These are phyloP conservation scores for Solenopsis invicta DNA, from an alignment of 1,140 invertebrate genomes.

Conservation along the genomic window DNA sequence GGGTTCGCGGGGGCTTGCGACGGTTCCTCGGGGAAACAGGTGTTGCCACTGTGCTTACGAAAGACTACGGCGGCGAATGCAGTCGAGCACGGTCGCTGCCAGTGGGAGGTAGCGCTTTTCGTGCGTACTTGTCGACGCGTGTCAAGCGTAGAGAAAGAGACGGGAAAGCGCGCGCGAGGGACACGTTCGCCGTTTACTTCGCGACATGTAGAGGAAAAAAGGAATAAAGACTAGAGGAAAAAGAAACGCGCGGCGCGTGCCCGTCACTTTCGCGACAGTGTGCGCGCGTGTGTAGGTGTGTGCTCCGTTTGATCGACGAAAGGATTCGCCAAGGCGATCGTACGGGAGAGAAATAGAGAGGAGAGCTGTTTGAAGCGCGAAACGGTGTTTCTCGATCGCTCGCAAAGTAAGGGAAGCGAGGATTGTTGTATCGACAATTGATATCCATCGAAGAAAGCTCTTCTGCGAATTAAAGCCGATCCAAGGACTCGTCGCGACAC, in stretches of 20 bases:
- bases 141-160: conserved; percentile 17
- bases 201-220: conserved; percentile 42
- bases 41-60: conserved; percentile 28
- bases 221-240: neutral
- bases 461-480: neutral
- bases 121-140: neutral
- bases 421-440: too few species aligned
- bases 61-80: neutral
- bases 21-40: conserved; percentile 12
- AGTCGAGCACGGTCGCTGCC: conserved; percentile 4
- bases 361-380: neutral
- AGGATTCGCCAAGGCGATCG: neutral
- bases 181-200: conserved; percentile 53
- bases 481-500: too few species aligned
- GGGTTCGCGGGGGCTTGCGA: neutral
- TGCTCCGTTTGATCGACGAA: neutral
- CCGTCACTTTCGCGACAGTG: conserved; percentile 9
- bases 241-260: neutral
- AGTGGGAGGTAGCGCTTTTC: conserved; percentile 38
- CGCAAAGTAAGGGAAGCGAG: conserved; percentile 37
- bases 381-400: neutral
- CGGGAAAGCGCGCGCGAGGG: conserved; percentile 34
- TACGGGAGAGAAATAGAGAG: conserved; percentile 27
- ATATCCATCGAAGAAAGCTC: neutral
- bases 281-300: too few species aligned